phyloP scores from a whole-genome alignment of 2,888 invertebrate genomes.

The Phyto melanocephala region DNA sequence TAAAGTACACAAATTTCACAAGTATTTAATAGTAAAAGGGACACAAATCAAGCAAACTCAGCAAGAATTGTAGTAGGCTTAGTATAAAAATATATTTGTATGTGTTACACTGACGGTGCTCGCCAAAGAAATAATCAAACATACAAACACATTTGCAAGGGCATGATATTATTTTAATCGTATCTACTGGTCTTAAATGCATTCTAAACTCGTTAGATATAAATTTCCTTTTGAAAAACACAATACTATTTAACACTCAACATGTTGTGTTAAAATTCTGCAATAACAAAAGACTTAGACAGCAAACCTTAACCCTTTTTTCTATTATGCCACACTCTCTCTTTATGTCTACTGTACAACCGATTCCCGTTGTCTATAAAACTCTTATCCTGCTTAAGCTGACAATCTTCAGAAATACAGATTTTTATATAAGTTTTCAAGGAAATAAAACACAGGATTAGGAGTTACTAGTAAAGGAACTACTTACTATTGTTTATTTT shows the following conservation, averaged over 20 bases:
- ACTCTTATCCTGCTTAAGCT: slow-evolving; percentile 14
- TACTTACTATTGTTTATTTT: neutral
- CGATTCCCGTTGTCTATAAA: neutral
- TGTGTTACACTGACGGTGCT: no score
- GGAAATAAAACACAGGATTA: neutral
- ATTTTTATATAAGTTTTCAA: slow-evolving; percentile 1
- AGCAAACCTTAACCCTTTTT: slow-evolving; percentile 26
- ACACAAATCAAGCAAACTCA: no score
- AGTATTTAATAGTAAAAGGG: no score
- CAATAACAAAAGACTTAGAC: slow-evolving; percentile 30
- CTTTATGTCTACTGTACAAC: neutral
- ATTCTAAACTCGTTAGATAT: no score
- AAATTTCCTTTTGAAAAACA: no score
- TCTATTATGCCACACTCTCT: neutral
- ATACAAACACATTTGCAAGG: no score
- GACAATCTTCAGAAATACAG: neutral
- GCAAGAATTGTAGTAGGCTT: no score
- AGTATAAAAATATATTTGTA: no score
- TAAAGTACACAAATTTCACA: no score
- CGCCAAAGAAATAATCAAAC: no score
- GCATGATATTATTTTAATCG: no score
- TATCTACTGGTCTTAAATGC: no score
- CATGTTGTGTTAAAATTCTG: neutral
- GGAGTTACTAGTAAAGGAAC: neutral
- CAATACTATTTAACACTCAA: neutral